Conservation (phyloP, 1,140 invertebrate species). For the Lucilia sericata region DNA sequence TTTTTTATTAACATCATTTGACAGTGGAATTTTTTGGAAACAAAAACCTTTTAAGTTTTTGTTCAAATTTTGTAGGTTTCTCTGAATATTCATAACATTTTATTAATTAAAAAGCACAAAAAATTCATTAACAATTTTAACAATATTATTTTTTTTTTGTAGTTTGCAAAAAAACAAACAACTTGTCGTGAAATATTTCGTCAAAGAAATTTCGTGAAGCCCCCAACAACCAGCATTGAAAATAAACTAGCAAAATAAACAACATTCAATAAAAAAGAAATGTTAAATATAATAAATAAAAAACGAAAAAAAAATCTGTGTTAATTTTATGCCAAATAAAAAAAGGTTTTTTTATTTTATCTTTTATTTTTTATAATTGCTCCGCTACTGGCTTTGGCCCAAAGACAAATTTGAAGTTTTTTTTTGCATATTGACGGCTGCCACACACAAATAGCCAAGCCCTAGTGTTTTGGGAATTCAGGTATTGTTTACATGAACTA, state of each 20-base stretch:
- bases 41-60: not conserved
- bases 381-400: not conserved
- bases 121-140: not conserved
- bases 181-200: not conserved
- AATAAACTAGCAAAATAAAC: not conserved
- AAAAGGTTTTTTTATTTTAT: not conserved
- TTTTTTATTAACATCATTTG: too few species aligned
- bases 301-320: not conserved
- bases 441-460: not conserved
- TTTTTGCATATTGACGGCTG: not conserved
- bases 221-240: not conserved
- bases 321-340: not conserved
- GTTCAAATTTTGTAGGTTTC: not conserved
- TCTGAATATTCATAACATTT: slow-evolving; percentile 10
- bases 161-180: not conserved
- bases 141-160: not conserved
- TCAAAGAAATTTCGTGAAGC: not conserved
- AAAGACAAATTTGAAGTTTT: not conserved
- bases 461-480: not conserved
- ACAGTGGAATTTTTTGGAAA: not conserved
- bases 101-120: not conserved
- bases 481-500: too few species aligned
- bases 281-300: not conserved
- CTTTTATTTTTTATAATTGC: not conserved
- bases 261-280: not conserved